Evolutionary conservation across 1,140 invertebrate genomes (phyloP).

Genomic region (Drosophila arawakana): DNA sequence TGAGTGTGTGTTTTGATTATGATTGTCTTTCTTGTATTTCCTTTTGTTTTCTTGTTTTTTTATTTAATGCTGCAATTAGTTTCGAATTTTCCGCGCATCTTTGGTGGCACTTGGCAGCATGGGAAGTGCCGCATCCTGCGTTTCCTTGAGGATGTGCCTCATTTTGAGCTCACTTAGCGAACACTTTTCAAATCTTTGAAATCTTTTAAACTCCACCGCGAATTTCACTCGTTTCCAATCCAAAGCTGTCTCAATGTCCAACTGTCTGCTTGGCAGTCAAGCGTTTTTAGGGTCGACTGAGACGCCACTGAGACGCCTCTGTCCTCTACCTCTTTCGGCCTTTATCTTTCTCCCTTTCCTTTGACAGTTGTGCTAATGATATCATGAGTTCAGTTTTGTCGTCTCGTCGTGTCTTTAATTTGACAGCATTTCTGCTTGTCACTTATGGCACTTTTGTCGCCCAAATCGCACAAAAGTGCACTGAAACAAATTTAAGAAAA

Average conservation of each 20-base stretch:
- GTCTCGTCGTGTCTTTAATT: constrained; percentile 75
- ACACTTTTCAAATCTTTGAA: background rate
- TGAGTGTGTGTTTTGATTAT: constrained; percentile 80
- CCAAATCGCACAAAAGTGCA: constrained; percentile 31
- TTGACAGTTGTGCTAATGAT: constrained; percentile 80
- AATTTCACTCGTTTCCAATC: constrained; percentile 48
- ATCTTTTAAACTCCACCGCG: constrained; percentile 53
- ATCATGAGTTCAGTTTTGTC: constrained; percentile 46
- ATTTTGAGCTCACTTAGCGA: constrained; percentile 47
- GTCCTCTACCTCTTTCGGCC: too few species aligned
- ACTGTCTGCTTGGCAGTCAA: constrained; percentile 72
- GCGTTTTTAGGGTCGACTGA: constrained; percentile 38
- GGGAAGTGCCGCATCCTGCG: constrained; percentile 52
- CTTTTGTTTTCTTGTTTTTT: constrained; percentile 13
- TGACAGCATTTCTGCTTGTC: constrained; percentile 81
- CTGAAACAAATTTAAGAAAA: too few species aligned
- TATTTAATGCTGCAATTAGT: constrained; percentile 59
- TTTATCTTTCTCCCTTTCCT: background rate
- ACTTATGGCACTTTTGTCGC: constrained; percentile 50
- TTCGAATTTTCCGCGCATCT: constrained; percentile 67
- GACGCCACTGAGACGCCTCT: too few species aligned
- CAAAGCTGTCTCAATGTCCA: constrained; percentile 19
- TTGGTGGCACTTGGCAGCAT: constrained; percentile 65
- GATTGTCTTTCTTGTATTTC: constrained; percentile 32
- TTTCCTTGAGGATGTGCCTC: constrained; percentile 65